phyloP scores from a whole-genome alignment of 2,113 vertebrate species.

The Bufo gargarizans region DNA sequence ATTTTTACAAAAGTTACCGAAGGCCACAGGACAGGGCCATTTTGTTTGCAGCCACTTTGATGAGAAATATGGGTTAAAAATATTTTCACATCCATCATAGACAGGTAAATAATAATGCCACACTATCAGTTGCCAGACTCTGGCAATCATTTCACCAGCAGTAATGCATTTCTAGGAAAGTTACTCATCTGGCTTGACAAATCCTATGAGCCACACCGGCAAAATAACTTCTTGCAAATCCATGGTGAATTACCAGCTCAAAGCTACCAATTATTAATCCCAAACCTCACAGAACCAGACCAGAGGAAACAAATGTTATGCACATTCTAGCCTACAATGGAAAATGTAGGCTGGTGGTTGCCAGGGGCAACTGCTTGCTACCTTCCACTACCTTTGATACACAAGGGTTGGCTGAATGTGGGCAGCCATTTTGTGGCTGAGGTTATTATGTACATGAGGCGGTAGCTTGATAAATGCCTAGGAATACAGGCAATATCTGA shows the following conservation, averaged over 20 bases:
- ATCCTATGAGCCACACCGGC: neutral
- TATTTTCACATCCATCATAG: no score
- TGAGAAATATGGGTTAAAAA: no score
- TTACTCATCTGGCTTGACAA: no score
- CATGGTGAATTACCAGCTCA: no score
- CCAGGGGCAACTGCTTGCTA: neutral
- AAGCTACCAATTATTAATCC: no score
- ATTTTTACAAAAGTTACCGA: neutral
- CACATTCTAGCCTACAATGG: no score
- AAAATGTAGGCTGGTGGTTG: neutral
- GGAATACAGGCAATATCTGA: neutral
- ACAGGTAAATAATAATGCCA: neutral
- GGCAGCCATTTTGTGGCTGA: neutral
- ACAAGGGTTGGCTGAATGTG: neutral
- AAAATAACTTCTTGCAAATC: neutral
- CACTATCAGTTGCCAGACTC: neutral
- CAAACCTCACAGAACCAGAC: no score
- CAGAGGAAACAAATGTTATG: no score
- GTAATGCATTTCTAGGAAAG: neutral
- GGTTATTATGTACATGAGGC: neutral
- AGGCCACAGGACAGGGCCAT: neutral
- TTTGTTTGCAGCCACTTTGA: neutral
- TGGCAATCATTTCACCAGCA: neutral
- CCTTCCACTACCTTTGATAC: neutral
- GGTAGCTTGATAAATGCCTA: neutral